Evolutionary conservation across 2,888 invertebrate species (phyloP), one percentile per base, ranked within the genome.

Genomic region (Philhelius pedissequus): DNA sequence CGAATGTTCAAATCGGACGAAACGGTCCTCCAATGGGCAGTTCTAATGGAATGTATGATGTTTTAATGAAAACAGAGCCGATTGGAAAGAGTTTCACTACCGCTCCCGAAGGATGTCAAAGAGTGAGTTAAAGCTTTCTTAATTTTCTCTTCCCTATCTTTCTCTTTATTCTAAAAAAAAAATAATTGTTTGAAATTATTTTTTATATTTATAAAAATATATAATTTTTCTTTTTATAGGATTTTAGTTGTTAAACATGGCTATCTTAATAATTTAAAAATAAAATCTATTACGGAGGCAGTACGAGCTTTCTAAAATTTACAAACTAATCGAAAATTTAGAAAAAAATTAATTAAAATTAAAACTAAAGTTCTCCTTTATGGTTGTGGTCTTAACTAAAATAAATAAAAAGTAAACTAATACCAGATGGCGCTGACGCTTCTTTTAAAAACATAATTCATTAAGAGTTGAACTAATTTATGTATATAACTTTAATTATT

Each of bases 1-100:
- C 93, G 73, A 95, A 93, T 87, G 96, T 94, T 48, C 94, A 94
- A 86, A 94, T 96, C 64, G 96, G 96, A 11, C 92, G 94, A 40
- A 89, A 92, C 64, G 94, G 93, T 3, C 94, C 93, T 1, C 87
- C 89, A 32, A 93, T 93, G 92, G 93, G 93, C 32, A 92, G 91
- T 78, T 90, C 92, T 52, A 90, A 89, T 76, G 89, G 91, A 2
- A 89, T 89, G 40, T 91, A 91, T 77, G 91, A 92, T 69, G 90
- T 93, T 32, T 90, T 93, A n/a, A 89, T 93, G 84, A 93, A 93
- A 58, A 92, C 93, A 7, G 92, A 93, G 79, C 90, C 92, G 13
- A 89, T 92, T 77, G 91, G 91, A 22, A 91, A 90, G 82, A 92
- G 91, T 77, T 91, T 91, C 54, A 92, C 90, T 15, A 89, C 90